phyloP scores from a whole-genome alignment of 2,888 invertebrate species.

The Agapostemon virescens region DNA sequence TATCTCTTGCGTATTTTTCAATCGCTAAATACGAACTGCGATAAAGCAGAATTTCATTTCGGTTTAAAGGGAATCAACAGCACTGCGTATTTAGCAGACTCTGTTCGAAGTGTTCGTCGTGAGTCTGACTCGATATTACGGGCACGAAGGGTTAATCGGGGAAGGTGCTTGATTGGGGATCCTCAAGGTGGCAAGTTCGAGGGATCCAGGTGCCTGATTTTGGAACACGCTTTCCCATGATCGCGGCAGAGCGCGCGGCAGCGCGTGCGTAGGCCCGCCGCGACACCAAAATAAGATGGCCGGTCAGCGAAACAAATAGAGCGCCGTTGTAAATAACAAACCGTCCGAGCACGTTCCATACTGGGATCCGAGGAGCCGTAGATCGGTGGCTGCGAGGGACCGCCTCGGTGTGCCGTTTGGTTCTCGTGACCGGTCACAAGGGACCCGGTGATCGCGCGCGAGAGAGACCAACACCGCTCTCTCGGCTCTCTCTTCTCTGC shows the following conservation, averaged over 20 bases:
- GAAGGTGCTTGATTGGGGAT: neutral
- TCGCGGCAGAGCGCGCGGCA: conserved; percentile 46
- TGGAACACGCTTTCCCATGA: conserved; percentile 39
- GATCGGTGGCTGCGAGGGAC: neutral
- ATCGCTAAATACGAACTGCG: no score
- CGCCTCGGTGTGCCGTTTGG: conserved; percentile 39
- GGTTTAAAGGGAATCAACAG: no score
- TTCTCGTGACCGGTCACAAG: conserved; percentile 16
- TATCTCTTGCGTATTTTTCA: no score
- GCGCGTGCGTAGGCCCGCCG: conserved; percentile 66
- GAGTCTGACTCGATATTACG: no score
- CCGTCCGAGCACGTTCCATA: conserved; percentile 57
- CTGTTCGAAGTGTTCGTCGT: no score
- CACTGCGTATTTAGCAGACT: no score
- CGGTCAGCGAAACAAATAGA: conserved; percentile 74
- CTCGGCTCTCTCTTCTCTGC: neutral
- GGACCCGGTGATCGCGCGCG: conserved; percentile 8
- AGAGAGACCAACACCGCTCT: neutral
- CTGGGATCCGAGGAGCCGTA: conserved; percentile 8
- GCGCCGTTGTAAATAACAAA: conserved; percentile 75
- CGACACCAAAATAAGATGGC: conserved; percentile 76
- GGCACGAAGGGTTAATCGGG: no score
- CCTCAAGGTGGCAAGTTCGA: neutral
- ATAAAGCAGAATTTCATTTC: no score
- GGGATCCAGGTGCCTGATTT: conserved; percentile 22